Percentiles rank a stretch among this genome's conserved stretches.
These are phyloP conservation scores for Volucella zonaria DNA, from an alignment of 2,888 invertebrate genomes.

Conservation along the genomic window DNA sequence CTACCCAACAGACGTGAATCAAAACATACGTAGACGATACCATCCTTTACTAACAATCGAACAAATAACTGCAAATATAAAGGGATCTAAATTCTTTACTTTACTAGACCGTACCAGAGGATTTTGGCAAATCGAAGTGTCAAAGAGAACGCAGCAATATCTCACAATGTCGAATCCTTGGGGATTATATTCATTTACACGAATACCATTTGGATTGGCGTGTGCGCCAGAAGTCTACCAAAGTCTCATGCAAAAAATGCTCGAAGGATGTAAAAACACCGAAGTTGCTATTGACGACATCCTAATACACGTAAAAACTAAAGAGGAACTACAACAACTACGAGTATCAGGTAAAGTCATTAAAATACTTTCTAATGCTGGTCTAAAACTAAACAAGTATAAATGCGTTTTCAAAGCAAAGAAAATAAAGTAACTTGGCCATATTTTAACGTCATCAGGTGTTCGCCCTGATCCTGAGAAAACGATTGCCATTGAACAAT, in stretches of 20 bases:
- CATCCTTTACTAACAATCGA: slow-evolving; percentile 67
- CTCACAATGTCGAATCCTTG: slow-evolving; percentile 72
- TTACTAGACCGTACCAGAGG: slow-evolving; percentile 65
- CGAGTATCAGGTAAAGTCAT: slow-evolving; percentile 66
- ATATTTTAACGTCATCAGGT: slow-evolving; percentile 15
- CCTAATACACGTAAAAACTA: slow-evolving; percentile 62
- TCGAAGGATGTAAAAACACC: slow-evolving; percentile 68
- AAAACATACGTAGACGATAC: slow-evolving; percentile 61
- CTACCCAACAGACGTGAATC: slow-evolving; percentile 64
- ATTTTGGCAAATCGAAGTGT: slow-evolving; percentile 74
- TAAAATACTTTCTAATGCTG: slow-evolving; percentile 56
- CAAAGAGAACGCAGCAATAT: slow-evolving; percentile 69
- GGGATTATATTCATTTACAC: slow-evolving; percentile 71
- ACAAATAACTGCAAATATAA: slow-evolving; percentile 60
- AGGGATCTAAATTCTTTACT: slow-evolving; percentile 65
- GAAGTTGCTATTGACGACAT: slow-evolving; percentile 75
- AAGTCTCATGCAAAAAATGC: slow-evolving; percentile 61
- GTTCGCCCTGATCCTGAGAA: too few relatives aligned
- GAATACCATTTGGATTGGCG: slow-evolving; percentile 69
- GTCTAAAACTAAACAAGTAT: slow-evolving; percentile 75
- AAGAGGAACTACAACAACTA: too few relatives aligned
- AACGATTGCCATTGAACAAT: slow-evolving; percentile 73
- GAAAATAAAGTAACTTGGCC: slow-evolving; percentile 7
- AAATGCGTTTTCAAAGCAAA: slow-evolving; percentile 73
- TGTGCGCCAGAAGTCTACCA: slow-evolving; percentile 76